Evolutionary conservation across 37 sponge, comb jelly and placozoan genomes (phyloP).

Genomic region (Halisarca cf. caerulea): DNA sequence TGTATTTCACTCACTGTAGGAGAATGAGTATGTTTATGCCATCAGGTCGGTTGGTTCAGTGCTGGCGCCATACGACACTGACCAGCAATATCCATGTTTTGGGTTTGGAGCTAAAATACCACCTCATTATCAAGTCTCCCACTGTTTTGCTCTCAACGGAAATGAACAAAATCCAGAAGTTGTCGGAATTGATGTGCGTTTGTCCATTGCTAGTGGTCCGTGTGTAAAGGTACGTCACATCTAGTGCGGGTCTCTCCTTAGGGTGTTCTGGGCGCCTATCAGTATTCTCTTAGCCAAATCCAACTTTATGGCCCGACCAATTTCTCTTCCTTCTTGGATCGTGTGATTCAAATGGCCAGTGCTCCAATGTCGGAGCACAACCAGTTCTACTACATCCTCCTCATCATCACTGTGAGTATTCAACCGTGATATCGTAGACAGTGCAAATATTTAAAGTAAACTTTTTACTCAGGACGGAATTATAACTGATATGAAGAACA

Average conservation of each 20-base stretch:
- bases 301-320: slow-evolving; percentile 85
- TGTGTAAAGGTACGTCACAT: not conserved
- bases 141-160: slow-evolving; percentile 86
- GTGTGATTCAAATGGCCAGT: slow-evolving; percentile 44
- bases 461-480: slow-evolving; percentile 81
- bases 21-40: slow-evolving; percentile 81
- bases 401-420: slow-evolving; percentile 74
- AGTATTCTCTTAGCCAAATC: slow-evolving; percentile 58
- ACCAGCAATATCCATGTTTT: slow-evolving; percentile 79
- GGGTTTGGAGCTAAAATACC: slow-evolving; percentile 87
- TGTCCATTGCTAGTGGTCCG: not conserved
- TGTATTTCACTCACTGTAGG: slow-evolving; percentile 27
- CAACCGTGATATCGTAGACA: no score
- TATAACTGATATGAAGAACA: slow-evolving; percentile 82
- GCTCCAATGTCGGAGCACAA: slow-evolving; percentile 51
- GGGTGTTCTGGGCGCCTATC: slow-evolving; percentile 86
- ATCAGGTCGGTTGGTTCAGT: slow-evolving; percentile 86
- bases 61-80: slow-evolving; percentile 84
- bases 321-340: slow-evolving; percentile 76
- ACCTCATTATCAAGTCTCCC: slow-evolving; percentile 68
- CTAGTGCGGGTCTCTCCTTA: no score
- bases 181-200: slow-evolving; percentile 68
- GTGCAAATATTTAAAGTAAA: no score
- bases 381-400: slow-evolving; percentile 70
- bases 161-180: slow-evolving; percentile 71